Percentiles rank a stretch among this genome's conserved stretches.
Conservation (phyloP, 2,797 vertebrate genomes). For the Sebastes vulpes region DNA sequence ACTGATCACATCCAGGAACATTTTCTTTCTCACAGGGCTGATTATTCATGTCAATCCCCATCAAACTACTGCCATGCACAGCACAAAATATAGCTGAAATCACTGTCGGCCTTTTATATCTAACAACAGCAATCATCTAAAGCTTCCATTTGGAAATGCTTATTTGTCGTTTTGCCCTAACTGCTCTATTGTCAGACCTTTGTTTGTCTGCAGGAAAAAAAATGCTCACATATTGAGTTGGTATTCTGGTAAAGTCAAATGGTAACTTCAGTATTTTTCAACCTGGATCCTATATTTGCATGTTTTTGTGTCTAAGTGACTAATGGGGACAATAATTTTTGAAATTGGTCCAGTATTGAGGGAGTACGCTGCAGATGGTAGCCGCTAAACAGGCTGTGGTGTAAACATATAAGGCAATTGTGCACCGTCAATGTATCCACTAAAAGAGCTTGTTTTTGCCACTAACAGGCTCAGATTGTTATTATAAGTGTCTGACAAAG, state of each 20-base stretch:
- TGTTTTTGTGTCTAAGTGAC: background rate
- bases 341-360: background rate
- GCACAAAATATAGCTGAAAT: background rate
- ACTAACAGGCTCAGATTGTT: background rate
- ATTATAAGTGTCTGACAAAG: background rate
- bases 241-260: background rate
- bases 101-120: background rate
- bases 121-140: background rate
- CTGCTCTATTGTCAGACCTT: conserved; percentile 1
- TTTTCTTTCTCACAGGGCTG: background rate
- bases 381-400: background rate
- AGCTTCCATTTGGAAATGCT: background rate
- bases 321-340: background rate
- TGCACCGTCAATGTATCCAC: background rate
- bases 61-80: background rate
- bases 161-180: background rate
- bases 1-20: background rate
- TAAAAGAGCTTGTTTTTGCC: background rate
- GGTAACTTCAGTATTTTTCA: background rate
- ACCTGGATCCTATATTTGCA: background rate
- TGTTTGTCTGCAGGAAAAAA: background rate
- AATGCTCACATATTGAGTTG: background rate
- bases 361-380: background rate
- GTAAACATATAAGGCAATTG: background rate
- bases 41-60: conserved; percentile 17